Evolutionary conservation across 2,797 vertebrate genomes (phyloP), one percentile per base, ranked within the genome.

Genomic region (Coendou prehensilis): DNA sequence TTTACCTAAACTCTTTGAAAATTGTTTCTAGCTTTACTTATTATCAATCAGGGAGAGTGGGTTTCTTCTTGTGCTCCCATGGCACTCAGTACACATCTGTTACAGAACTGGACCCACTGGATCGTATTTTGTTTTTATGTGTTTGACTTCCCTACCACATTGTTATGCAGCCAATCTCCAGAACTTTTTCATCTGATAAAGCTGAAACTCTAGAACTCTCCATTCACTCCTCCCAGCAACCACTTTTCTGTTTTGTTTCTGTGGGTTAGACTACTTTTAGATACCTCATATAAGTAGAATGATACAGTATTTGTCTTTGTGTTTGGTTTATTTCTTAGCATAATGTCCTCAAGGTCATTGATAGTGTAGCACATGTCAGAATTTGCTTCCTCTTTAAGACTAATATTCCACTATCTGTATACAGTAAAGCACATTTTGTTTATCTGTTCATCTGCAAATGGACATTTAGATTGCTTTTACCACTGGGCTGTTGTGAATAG

Each of bases 1-100:
- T 87, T 78, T 87, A 67, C 50, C n/a, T 84, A 88, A 88, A 93
- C 50, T 91, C 67, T 86, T 89, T 90, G n/a, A 86, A 84, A 61
- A 57, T 57, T 92, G 28, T 78, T 90, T 93, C 59, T 90, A n/a
- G 10, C 28, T 47, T 80, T 86, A 52, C 41, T 94, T 83, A 28
- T 59, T 26, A 54, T 81, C 67, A 63, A 14, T 71, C n/a, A 76
- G 45, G 57, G 41, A 89, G 41, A 75, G n/a, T 94, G 89, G 54
- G 61, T 89, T 22, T 89, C 61, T 79, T 50, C 67, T 69, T 85
- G 80, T 81, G 57, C 23, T 67, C 50, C 41, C n/a, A 41, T 61
- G 59, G n/a, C 26, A 61, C 23, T 73, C 45, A 54, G 8, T 63
- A 2, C 71, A 79, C 61, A 22, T 89, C 84, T 54, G n/a, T 75